A percentile compares a stretch with the other conserved stretches of the same genome.
Evolutionary conservation across 2,113 vertebrate genomes (phyloP).

Genomic region (Glareola pratincola): DNA sequence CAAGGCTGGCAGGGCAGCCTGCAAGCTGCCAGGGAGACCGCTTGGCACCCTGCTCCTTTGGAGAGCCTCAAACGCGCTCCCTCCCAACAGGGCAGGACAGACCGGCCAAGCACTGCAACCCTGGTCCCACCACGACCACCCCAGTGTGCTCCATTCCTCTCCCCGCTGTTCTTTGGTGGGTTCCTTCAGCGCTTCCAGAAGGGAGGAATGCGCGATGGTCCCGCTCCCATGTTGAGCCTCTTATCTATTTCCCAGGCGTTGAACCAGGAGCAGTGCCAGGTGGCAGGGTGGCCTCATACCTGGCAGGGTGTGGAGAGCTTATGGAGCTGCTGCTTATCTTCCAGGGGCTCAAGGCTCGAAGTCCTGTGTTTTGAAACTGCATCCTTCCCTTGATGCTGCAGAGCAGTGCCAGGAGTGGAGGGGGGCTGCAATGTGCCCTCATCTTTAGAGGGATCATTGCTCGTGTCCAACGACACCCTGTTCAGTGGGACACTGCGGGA

Average conservation of each 20-base stretch:
- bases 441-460: too few relatives aligned
- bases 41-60: fast-evolving
- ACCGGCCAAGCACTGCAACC: background rate
- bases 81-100: background rate
- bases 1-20: background rate
- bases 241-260: background rate
- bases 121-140: background rate
- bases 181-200: background rate
- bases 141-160: background rate
- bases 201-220: background rate
- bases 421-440: background rate
- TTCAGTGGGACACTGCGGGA: background rate
- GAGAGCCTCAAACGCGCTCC: background rate
- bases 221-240: background rate
- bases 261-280: background rate
- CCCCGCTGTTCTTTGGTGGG: fast-evolving
- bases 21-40: background rate
- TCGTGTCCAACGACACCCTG: fast-evolving
- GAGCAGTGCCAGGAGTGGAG: background rate
- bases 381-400: background rate
- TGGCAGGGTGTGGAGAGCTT: background rate
- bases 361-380: background rate
- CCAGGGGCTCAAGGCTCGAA: background rate
- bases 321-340: background rate
- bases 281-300: background rate